Percentiles rank a stretch among this genome's conserved stretches.
Conservation (phyloP, 1,140 invertebrate genomes). For the Bombus superbus region DNA sequence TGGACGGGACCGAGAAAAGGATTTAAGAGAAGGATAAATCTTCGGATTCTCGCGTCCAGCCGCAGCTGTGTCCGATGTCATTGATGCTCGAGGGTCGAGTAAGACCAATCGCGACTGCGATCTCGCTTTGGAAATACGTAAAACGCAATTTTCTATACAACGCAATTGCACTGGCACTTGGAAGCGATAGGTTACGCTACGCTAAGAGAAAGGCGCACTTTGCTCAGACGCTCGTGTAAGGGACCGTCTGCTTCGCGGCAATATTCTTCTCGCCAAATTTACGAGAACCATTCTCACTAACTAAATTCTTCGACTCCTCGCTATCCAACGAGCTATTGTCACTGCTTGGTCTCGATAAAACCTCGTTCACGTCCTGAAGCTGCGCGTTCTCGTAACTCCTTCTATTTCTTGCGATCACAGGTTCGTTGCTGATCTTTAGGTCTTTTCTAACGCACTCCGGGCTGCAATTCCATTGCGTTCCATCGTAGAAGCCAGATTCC, state of each 20-base stretch:
- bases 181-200: background rate
- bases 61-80: too few relatives aligned
- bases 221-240: conserved; percentile 70
- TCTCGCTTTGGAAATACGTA: background rate
- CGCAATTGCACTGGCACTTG: conserved; percentile 35
- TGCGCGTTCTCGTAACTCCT: conserved; percentile 72
- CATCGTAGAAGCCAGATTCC: conserved; percentile 71
- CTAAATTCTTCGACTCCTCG: conserved; percentile 56
- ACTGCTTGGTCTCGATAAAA: conserved; percentile 48
- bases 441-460: conserved; percentile 53
- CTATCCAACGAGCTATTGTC: conserved; percentile 66
- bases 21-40: background rate
- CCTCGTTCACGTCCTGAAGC: conserved; percentile 67
- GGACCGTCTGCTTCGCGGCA: conserved; percentile 56
- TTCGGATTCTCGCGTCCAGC: background rate
- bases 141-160: conserved; percentile 1
- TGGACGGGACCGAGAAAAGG: too few relatives aligned
- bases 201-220: conserved; percentile 28
- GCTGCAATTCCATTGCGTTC: conserved; percentile 57
- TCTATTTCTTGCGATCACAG: conserved; percentile 60
- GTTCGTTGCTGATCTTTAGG: conserved; percentile 36
- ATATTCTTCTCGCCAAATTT: conserved; percentile 31
- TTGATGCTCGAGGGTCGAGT: background rate
- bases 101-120: background rate
- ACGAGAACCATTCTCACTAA: conserved; percentile 3